Evolutionary conservation across 1,140 invertebrate species (phyloP).

Genomic region (Temnothorax longispinosus): DNA sequence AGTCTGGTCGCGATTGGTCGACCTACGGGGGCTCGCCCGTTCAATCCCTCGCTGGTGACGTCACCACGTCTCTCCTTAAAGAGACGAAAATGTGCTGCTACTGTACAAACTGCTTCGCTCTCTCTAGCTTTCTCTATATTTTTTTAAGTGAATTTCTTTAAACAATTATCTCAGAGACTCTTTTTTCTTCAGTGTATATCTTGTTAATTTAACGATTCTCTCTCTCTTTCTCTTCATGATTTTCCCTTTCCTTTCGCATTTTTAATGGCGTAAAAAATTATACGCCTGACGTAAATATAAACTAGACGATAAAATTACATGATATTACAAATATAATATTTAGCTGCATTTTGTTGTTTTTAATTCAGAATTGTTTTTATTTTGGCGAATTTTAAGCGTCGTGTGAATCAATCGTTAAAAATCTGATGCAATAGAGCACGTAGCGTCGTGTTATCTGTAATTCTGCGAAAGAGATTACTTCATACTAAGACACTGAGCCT

Average conservation of each 20-base stretch:
- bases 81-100: background rate
- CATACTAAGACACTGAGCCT: background rate
- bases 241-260: background rate
- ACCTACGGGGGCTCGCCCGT: conserved; percentile 69
- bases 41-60: conserved; percentile 72
- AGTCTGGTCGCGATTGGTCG: conserved; percentile 66
- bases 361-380: background rate
- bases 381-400: background rate
- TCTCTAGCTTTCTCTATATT: background rate
- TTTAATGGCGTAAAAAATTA: background rate
- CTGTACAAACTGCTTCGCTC: background rate
- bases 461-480: conserved; percentile 15
- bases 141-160: background rate
- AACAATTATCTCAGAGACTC: background rate
- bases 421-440: background rate
- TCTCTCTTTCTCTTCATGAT: background rate
- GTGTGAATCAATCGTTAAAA: background rate
- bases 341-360: background rate
- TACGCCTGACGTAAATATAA: background rate
- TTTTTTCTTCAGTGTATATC: background rate
- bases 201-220: background rate
- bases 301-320: background rate
- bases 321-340: background rate
- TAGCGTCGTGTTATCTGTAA: conserved; percentile 12
- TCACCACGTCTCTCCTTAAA: conserved; percentile 56